phyloP scores from a whole-genome alignment of 2,888 invertebrate species.

The Thymelicus sylvestris region DNA sequence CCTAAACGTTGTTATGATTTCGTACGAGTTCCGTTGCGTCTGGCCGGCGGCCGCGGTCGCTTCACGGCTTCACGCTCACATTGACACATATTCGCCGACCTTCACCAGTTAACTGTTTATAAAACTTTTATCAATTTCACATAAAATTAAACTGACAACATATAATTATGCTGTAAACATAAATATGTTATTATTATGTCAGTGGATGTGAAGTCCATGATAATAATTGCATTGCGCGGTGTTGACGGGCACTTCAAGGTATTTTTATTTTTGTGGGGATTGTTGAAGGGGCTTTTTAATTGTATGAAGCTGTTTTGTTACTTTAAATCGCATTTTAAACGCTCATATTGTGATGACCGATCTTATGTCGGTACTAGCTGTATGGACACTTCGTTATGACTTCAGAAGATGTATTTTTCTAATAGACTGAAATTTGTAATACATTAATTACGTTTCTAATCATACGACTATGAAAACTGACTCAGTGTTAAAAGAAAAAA shows the following conservation, averaged over 20 bases:
- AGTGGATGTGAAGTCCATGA: background rate
- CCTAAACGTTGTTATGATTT: background rate
- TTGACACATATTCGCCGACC: slow-evolving; percentile 27
- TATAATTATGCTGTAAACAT: slow-evolving; percentile 30
- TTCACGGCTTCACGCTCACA: slow-evolving; percentile 34
- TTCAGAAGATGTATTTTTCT: too few species aligned
- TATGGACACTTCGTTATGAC: too few species aligned
- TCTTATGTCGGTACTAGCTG: too few species aligned
- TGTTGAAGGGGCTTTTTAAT: too few species aligned
- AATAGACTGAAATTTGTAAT: too few species aligned
- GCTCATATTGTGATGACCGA: too few species aligned
- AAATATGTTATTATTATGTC: slow-evolving; percentile 24
- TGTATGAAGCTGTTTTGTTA: too few species aligned
- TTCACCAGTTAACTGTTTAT: slow-evolving; percentile 16
- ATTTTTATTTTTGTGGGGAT: background rate
- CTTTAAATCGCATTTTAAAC: too few species aligned
- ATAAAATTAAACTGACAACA: slow-evolving; percentile 14
- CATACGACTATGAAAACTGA: too few species aligned
- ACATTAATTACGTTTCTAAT: too few species aligned
- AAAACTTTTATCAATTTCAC: slow-evolving; percentile 26
- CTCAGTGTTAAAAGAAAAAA: too few species aligned
- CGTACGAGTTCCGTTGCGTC: background rate
- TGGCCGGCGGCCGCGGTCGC: background rate
- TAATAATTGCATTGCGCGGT: background rate
- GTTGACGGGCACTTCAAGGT: background rate